phyloP scores from a whole-genome alignment of 2,113 vertebrate species.

The Pedionomus torquatus region DNA sequence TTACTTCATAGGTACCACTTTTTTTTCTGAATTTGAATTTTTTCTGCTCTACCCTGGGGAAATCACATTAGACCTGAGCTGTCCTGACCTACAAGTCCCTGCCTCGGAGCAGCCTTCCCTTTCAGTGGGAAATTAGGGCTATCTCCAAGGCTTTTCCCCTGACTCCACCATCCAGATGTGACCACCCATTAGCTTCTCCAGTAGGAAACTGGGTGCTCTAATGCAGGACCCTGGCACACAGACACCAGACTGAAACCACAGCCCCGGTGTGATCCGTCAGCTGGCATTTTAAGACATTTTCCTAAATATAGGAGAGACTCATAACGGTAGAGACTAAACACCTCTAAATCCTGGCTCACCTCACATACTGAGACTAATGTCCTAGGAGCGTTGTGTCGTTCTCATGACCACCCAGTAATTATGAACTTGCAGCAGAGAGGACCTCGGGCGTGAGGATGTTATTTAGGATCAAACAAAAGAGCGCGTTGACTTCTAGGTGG shows the following conservation, averaged over 20 bases:
- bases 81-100: neutral
- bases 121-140: neutral
- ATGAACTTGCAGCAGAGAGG: neutral
- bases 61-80: neutral
- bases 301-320: no score
- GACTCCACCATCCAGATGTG: neutral
- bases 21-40: neutral
- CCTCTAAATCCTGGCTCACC: neutral
- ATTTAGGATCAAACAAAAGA: neutral
- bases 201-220: neutral
- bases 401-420: neutral
- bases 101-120: neutral
- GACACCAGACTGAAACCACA: neutral
- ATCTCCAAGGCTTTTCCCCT: neutral
- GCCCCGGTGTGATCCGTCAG: neutral
- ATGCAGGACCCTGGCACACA: neutral
- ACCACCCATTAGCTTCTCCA: neutral
- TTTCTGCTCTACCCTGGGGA: neutral
- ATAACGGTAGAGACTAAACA: neutral
- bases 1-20: neutral
- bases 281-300: neutral
- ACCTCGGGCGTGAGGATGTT: neutral
- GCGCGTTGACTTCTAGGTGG: neutral
- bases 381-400: neutral
- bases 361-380: neutral